Percentiles rank a stretch among this genome's conserved stretches.
These are phyloP conservation scores for Camponotus pennsylvanicus DNA, from an alignment of 1,140 invertebrate species.

Conservation along the genomic window DNA sequence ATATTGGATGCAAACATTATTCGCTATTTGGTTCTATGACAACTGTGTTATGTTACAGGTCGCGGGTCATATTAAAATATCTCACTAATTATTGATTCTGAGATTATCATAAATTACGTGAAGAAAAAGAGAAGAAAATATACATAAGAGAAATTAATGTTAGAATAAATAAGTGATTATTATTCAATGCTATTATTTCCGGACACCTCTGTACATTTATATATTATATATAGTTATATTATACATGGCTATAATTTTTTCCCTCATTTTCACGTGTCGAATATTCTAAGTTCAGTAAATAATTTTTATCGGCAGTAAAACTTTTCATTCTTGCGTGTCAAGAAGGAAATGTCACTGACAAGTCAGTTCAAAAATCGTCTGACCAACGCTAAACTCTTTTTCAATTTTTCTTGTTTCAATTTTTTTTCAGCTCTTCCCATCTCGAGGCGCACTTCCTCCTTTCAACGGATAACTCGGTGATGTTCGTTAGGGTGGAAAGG, in stretches of 20 bases:
- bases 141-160: constrained; percentile 79
- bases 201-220: not conserved
- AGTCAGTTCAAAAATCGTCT: not conserved
- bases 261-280: not conserved
- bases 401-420: too few relatives aligned
- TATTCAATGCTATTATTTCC: not conserved
- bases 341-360: not conserved
- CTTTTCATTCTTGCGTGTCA: not conserved
- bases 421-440: not conserved
- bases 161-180: constrained; percentile 74
- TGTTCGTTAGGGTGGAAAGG: constrained; percentile 6
- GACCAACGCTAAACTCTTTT: not conserved
- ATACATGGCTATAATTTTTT: too few relatives aligned
- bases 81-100: not conserved
- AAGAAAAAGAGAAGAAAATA: constrained; percentile 50
- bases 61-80: not conserved
- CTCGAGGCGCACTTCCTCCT: constrained; percentile 11
- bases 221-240: too few relatives aligned
- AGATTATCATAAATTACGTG: not conserved
- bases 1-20: not conserved
- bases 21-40: not conserved
- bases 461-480: constrained; percentile 27
- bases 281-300: not conserved
- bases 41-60: not conserved
- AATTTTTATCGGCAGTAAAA: not conserved